These are phyloP conservation scores for Eulithis prunata DNA, from an alignment of 2,888 invertebrate species.

Conservation along the genomic window DNA sequence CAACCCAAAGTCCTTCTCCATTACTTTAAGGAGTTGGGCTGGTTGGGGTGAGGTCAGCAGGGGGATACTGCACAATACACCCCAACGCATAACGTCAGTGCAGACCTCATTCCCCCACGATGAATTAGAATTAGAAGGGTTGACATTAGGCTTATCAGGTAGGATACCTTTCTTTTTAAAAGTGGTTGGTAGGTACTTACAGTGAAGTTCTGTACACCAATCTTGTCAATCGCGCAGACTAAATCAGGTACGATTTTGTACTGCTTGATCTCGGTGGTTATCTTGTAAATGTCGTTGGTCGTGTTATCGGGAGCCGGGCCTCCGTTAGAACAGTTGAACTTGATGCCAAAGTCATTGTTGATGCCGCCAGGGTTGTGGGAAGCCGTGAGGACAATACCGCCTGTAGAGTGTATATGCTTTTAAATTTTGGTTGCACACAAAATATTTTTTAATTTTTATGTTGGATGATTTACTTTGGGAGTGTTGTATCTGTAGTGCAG, in stretches of 20 bases:
- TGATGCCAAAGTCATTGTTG: conserved; percentile 98
- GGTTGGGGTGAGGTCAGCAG: too few relatives aligned
- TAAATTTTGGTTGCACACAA: not conserved
- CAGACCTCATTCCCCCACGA: too few relatives aligned
- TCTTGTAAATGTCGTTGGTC: conserved; percentile 94
- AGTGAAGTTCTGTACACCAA: conserved; percentile 87
- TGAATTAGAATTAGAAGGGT: too few relatives aligned
- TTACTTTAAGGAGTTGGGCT: too few relatives aligned
- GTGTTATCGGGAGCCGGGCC: conserved; percentile 97
- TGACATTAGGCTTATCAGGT: too few relatives aligned
- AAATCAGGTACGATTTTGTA: conserved; percentile 93
- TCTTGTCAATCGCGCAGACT: conserved; percentile 88
- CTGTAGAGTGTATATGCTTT: conserved; percentile 65
- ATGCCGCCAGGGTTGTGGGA: conserved; percentile 99
- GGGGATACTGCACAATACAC: too few relatives aligned
- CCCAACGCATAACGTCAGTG: too few relatives aligned
- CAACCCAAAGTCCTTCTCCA: too few relatives aligned
- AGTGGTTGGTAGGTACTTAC: conserved; percentile 69
- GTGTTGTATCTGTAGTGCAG: too few relatives aligned
- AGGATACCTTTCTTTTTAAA: too few relatives aligned
- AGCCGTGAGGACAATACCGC: conserved; percentile 98
- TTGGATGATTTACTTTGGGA: too few relatives aligned
- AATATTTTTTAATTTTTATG: too few relatives aligned
- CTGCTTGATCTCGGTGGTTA: conserved; percentile 90
- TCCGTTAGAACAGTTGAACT: conserved; percentile 98